Conservation (phyloP, 2,113 vertebrate species). For the Willisornis vidua region DNA sequence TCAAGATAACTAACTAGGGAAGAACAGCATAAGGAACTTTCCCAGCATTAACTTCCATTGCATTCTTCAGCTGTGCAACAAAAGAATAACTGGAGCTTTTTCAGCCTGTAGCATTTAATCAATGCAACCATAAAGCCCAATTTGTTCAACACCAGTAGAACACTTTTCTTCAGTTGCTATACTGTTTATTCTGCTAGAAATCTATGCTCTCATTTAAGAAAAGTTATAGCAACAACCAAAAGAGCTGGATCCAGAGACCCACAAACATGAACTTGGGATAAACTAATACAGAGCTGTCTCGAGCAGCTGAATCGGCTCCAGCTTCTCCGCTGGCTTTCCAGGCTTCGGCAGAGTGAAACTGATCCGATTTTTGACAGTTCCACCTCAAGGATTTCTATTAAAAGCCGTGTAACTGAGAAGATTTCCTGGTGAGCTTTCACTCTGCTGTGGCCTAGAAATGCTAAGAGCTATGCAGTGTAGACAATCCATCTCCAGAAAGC, state of each 20-base stretch:
- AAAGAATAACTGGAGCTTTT: neutral
- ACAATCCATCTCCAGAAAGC: conserved; percentile 48
- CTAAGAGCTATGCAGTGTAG: conserved; percentile 36
- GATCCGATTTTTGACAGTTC: conserved; percentile 67
- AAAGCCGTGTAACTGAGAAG: conserved; percentile 56
- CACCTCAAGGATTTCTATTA: conserved; percentile 68
- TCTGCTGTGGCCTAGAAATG: conserved; percentile 58
- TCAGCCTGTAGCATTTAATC: neutral
- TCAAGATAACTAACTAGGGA: conserved; percentile 18
- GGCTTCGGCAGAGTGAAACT: conserved; percentile 53
- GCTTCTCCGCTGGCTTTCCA: conserved; percentile 46
- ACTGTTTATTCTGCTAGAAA: neutral
- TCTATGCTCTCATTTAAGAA: neutral
- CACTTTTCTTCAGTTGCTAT: neutral
- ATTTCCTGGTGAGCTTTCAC: conserved; percentile 58
- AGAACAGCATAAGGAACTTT: neutral
- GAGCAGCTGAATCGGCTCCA: conserved; percentile 23
- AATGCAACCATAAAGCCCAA: neutral
- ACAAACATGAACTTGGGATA: conserved; percentile 27
- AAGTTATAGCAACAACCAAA: conserved; percentile 14
- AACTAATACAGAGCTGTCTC: conserved; percentile 9
- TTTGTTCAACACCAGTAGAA: neutral
- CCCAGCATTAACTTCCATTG: conserved; percentile 31
- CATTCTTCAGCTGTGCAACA: neutral
- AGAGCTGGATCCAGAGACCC: conserved; percentile 1